phyloP scores from a whole-genome alignment of 2,113 vertebrate genomes.

The Oenanthe oenanthe region DNA sequence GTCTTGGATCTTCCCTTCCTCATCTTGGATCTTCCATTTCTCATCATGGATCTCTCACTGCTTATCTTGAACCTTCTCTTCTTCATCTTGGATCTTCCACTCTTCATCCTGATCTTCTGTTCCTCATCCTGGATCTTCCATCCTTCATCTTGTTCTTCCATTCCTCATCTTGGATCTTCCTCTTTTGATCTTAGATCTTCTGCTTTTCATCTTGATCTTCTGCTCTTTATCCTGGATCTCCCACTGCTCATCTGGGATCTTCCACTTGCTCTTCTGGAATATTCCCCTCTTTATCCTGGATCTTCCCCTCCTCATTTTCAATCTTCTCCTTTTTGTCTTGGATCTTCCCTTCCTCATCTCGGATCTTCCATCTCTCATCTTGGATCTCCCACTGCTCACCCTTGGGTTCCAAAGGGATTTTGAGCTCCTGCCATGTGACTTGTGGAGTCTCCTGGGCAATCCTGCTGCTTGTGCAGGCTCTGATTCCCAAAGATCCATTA shows the following conservation, averaged over 20 bases:
- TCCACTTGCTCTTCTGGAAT: neutral
- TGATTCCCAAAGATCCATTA: neutral
- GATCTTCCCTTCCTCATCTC: fast-evolving
- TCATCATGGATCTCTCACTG: neutral
- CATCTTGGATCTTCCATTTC: neutral
- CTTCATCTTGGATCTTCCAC: too few species aligned
- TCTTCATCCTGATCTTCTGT: fast-evolving
- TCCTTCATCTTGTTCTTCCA: fast-evolving
- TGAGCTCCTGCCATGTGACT: neutral
- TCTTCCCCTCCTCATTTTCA: neutral
- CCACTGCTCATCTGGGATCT: fast-evolving
- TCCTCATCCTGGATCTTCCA: neutral
- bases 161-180: fast-evolving
- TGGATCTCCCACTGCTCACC: neutral
- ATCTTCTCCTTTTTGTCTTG: fast-evolving
- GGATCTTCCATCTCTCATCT: neutral
- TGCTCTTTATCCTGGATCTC: fast-evolving
- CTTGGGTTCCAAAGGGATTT: neutral
- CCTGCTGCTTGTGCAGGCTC: neutral
- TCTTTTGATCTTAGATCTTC: too few species aligned
- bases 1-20: fast-evolving
- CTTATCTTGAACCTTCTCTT: too few species aligned
- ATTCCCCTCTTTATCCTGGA: neutral
- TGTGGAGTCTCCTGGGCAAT: neutral
- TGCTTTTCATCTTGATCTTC: fast-evolving